Evolutionary conservation across 2,888 invertebrate species (phyloP).

Genomic region (Tetropium fuscum): DNA sequence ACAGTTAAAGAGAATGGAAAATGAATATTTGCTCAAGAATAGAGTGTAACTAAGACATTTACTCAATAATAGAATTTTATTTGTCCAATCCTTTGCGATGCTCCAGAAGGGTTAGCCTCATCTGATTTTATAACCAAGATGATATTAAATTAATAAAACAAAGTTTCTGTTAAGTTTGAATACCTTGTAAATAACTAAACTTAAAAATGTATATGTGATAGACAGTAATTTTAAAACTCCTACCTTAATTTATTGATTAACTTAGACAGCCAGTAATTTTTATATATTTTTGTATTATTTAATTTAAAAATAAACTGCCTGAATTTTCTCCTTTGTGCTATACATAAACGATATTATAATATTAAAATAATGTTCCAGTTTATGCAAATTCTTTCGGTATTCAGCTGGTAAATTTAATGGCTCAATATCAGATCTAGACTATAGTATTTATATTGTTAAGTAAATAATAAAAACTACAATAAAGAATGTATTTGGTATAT

Average conservation of each 20-base stretch:
- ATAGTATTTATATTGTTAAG: constrained; percentile 23
- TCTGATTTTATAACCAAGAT: neutral
- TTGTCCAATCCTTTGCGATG: neutral
- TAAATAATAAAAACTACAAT: constrained; percentile 12
- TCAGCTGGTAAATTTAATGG: neutral
- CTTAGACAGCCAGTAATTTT: constrained; percentile 39
- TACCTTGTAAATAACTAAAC: constrained; percentile 37
- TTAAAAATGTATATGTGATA: constrained; percentile 36
- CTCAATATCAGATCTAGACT: constrained; percentile 5
- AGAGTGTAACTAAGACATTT: constrained; percentile 18
- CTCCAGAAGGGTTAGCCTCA: neutral
- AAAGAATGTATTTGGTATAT: constrained; percentile 4
- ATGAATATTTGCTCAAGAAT: constrained; percentile 42
- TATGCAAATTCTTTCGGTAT: constrained; percentile 4
- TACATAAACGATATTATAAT: neutral
- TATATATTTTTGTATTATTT: constrained; percentile 36
- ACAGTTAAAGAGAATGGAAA: constrained; percentile 59
- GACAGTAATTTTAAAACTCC: constrained; percentile 23
- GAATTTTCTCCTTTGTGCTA: constrained; percentile 20
- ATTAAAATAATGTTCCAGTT: too few species aligned
- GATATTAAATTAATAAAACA: neutral
- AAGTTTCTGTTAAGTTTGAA: constrained; percentile 16
- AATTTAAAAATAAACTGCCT: constrained; percentile 39
- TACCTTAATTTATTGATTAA: constrained; percentile 37
- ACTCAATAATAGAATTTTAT: neutral